A percentile compares a stretch with the other conserved stretches of the same genome.
These are phyloP conservation scores for Eulemur rubriventer DNA, from an alignment of 2,797 vertebrate genomes.

Conservation along the genomic window DNA sequence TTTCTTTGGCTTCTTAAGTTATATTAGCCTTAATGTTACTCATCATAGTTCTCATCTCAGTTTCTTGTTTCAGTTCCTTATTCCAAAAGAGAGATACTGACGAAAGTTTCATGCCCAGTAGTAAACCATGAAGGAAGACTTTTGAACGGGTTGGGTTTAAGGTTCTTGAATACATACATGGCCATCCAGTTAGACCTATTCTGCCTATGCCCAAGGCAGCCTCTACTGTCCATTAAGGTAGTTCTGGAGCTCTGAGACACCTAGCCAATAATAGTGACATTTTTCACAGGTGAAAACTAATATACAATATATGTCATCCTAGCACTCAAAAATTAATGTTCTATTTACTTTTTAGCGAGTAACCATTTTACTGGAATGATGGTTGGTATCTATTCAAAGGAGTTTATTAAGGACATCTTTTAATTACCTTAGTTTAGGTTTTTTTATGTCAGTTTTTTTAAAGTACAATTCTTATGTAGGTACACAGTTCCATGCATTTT, in stretches of 20 bases:
- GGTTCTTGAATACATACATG: background rate
- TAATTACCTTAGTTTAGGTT: background rate
- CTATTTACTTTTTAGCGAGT: background rate
- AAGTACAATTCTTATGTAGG: background rate
- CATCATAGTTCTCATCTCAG: background rate
- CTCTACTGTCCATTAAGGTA: background rate
- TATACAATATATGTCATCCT: background rate
- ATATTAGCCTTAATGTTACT: background rate
- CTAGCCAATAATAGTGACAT: background rate
- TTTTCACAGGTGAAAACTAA: background rate
- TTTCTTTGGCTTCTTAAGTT: background rate
- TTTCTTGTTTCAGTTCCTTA: background rate
- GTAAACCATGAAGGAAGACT: background rate
- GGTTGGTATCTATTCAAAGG: background rate
- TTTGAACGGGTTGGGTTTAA: background rate
- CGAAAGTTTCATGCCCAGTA: background rate
- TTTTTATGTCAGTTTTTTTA: background rate
- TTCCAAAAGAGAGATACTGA: background rate
- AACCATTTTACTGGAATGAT: background rate
- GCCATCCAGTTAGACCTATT: background rate
- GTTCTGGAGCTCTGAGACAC: background rate
- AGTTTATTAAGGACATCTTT: background rate
- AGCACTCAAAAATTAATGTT: background rate
- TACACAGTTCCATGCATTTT: background rate
- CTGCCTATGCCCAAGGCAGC: background rate